These are phyloP conservation scores for Chamaea fasciata DNA, from an alignment of 2,113 vertebrate genomes.

Conservation along the genomic window DNA sequence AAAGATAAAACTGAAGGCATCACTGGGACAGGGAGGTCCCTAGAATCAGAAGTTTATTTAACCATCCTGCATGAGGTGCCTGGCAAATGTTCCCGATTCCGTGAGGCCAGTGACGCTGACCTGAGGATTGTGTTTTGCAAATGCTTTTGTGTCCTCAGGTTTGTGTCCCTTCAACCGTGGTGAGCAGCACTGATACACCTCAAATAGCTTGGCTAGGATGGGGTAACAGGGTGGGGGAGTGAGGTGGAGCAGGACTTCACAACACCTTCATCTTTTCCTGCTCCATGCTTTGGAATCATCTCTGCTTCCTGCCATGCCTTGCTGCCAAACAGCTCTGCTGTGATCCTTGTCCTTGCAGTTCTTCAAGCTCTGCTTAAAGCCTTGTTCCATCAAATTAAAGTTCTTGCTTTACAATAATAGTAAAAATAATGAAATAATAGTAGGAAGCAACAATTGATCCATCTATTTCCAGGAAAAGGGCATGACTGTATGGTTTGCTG, in stretches of 20 bases:
- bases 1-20: not conserved
- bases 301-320: not conserved
- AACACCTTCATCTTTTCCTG: not conserved
- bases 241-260: not conserved
- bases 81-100: not conserved
- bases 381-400: not conserved
- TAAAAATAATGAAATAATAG: not conserved
- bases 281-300: not conserved
- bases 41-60: not conserved
- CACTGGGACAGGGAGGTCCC: not conserved
- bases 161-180: not conserved
- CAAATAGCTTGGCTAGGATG: not conserved
- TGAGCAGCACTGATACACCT: not conserved
- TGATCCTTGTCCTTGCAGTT: not conserved
- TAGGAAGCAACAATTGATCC: not conserved
- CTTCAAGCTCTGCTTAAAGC: not conserved
- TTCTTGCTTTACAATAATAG: not conserved
- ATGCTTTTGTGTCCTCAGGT: not conserved
- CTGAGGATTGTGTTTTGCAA: not conserved
- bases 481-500: not conserved
- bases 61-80: not conserved
- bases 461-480: not conserved
- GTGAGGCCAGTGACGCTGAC: rapidly evolving
- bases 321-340: not conserved
- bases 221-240: too few relatives aligned